A percentile compares a stretch with the other conserved stretches of the same genome.
Conservation (phyloP, 2,797 vertebrate genomes). For the Peromyscus aztecus region DNA sequence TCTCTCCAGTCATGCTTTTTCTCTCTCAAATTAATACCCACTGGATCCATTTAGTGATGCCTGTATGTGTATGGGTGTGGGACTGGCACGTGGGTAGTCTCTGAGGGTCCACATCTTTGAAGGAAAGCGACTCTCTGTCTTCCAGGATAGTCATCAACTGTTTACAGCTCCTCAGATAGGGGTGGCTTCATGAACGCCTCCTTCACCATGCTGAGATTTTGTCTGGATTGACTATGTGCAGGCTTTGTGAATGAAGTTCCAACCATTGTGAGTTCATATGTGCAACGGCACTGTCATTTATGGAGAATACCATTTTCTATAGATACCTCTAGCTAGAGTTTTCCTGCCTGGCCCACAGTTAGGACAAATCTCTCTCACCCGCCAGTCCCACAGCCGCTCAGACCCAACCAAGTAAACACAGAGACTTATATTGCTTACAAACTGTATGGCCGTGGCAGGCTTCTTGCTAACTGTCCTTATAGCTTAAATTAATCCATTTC, state of each 20-base stretch:
- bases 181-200: neutral
- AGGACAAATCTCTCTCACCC: no score
- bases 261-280: neutral
- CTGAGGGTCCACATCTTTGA: neutral
- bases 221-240: neutral
- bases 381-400: no score
- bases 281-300: no score
- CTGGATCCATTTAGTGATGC: neutral
- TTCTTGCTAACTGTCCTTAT: no score
- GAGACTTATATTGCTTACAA: no score
- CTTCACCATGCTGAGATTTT: neutral
- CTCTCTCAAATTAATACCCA: neutral
- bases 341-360: no score
- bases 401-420: no score
- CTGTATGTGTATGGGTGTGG: neutral
- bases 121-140: neutral
- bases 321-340: no score
- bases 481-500: no score
- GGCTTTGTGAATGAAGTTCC: neutral
- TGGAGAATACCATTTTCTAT: neutral
- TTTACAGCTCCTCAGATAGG: neutral
- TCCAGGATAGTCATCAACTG: neutral
- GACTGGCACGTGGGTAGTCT: neutral
- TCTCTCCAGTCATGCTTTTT: neutral
- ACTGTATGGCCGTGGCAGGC: no score